Evolutionary conservation across 2,797 vertebrate genomes (phyloP).

Genomic region (Apodemus agrarius): DNA sequence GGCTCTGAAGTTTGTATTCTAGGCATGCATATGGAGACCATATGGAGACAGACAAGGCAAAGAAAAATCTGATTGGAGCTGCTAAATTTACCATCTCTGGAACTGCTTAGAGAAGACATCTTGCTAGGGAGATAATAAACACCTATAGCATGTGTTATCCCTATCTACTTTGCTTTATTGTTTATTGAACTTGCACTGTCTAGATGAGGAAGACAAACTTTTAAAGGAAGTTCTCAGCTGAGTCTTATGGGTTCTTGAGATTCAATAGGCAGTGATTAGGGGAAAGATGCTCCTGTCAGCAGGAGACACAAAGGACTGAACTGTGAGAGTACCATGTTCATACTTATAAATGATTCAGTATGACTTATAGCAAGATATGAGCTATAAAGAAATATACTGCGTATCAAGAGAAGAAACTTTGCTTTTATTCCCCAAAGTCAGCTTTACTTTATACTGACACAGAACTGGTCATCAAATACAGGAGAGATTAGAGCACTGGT

Average conservation of each 20-base stretch:
- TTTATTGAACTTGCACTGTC: slow-evolving; percentile 34
- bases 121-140: neutral
- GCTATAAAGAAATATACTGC: neutral
- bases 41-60: neutral
- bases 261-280: neutral
- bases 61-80: neutral
- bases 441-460: neutral
- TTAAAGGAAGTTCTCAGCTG: slow-evolving; percentile 17
- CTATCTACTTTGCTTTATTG: neutral
- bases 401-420: neutral
- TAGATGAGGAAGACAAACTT: neutral
- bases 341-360: neutral
- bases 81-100: neutral
- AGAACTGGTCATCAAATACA: neutral
- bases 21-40: slow-evolving; percentile 1
- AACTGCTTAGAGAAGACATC: neutral
- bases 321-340: neutral
- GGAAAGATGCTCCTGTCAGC: neutral
- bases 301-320: neutral
- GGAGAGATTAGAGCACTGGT: neutral
- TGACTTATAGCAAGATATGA: neutral
- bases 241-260: neutral
- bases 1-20: slow-evolving; percentile 1
- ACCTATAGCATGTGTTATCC: neutral
- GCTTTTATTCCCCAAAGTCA: neutral